Evolutionary conservation across 2,113 vertebrate genomes (phyloP).

Genomic region (Merops nubicus): DNA sequence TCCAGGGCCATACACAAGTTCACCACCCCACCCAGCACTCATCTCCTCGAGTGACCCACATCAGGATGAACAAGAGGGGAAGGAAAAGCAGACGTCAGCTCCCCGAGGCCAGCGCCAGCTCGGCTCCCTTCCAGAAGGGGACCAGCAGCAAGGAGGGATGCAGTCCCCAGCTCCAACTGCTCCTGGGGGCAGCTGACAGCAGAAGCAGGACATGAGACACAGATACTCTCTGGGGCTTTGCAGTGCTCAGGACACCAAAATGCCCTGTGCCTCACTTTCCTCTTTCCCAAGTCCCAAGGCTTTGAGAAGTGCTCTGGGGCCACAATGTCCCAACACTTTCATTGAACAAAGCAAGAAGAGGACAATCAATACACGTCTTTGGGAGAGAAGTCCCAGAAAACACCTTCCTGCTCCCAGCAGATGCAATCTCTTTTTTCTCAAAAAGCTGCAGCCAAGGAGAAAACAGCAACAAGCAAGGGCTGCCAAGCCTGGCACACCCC

Average conservation of each 20-base stretch:
- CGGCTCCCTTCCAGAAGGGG: accelerated
- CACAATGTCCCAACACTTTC: neutral
- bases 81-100: neutral
- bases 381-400: neutral
- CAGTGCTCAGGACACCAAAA: neutral
- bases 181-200: neutral
- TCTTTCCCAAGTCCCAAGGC: neutral
- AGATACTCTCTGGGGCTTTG: neutral
- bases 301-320: neutral
- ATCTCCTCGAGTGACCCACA: neutral
- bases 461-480: neutral
- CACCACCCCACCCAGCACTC: neutral
- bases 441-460: neutral
- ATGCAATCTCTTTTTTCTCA: neutral
- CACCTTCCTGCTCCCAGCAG: neutral
- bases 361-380: neutral
- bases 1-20: neutral
- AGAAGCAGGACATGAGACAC: neutral
- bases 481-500: neutral
- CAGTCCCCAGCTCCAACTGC: neutral
- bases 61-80: neutral
- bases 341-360: accelerated
- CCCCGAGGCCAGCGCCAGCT: accelerated
- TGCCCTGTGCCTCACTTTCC: neutral
- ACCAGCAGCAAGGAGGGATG: neutral